Base-by-base conservation (phyloP, 2,888 invertebrate genomes). In the Gibbula magus region DNA sequence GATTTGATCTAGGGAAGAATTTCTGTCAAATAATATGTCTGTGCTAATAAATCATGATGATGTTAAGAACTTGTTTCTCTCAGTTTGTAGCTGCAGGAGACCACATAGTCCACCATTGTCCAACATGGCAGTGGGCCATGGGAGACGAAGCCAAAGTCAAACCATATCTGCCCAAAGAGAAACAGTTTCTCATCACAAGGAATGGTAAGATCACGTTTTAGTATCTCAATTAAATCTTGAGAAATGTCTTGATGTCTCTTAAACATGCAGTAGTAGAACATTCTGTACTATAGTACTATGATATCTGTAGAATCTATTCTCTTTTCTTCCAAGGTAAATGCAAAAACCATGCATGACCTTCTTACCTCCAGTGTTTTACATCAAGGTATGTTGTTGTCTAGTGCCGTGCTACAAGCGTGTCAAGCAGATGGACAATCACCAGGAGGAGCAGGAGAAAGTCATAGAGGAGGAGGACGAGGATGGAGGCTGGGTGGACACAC, bases 401-500 rank as follows among this genome's bases (percentile, higher is more conserved):
- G 98, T 99, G 22, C 98, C 99, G 16, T 99, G 99, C 92, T 96
- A 96, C 86, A 96, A 98, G 85, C 95, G 99, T 86, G 99, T 98
- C 92, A 98, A 98, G 93, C 93, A 97, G 95, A 97, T 98, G 94
- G 97, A 98, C 93, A 91, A 86, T 45, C 97, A 98, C 91, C 96
- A 96, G 87, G 96, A 96, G 86, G 96, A 97, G 75, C 96, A 97
- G 90, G 99, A 99, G 93, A 96, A 96, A 90, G 95, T 93, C 56
- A 96, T 99, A 87, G 98, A 98, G 92, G 96, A 96, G 86, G 96
- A 96, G 79, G 94, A 94, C 89, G 97, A 96, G 25, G 94, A 94
- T 83, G 98, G 98, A 75, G 99, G 99, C 35, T 99, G 99, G 99
- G 98, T 99, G 0, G 99, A 99, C 92, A 99, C 99, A 18, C 99